These are phyloP conservation scores for Syngnathus typhle DNA, from an alignment of 2,113 vertebrate genomes.

Conservation along the genomic window DNA sequence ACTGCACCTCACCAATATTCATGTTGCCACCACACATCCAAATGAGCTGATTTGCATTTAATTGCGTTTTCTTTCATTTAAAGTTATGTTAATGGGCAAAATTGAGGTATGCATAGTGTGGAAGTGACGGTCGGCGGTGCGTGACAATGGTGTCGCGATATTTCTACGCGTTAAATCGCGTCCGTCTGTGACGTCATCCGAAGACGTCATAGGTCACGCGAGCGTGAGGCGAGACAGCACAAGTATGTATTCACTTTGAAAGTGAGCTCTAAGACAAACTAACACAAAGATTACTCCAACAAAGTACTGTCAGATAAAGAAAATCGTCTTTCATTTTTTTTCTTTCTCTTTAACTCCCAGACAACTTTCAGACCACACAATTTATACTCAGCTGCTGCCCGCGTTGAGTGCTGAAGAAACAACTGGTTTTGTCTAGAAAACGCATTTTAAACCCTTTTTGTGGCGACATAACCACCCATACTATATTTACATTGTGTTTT, in stretches of 20 bases:
- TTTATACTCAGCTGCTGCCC: conserved; percentile 11
- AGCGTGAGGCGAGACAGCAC: conserved; percentile 7
- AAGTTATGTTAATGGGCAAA: too few relatives aligned
- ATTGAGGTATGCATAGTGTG: not conserved
- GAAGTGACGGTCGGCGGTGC: not conserved
- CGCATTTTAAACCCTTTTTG: not conserved
- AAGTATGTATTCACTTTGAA: conserved; percentile 49
- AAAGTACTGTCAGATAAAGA: conserved; percentile 14
- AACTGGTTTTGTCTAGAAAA: not conserved
- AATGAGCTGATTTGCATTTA: not conserved
- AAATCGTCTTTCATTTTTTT: not conserved
- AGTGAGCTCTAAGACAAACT: conserved; percentile 21
- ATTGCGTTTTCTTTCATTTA: not conserved
- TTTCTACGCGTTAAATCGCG: not conserved
- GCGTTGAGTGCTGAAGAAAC: not conserved
- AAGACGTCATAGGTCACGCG: not conserved
- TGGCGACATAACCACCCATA: not conserved
- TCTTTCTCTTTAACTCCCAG: not conserved
- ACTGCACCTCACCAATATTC: not conserved
- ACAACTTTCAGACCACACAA: not conserved
- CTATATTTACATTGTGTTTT: not conserved
- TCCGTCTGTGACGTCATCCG: not conserved
- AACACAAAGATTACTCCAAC: conserved; percentile 39
- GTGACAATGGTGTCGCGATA: not conserved
- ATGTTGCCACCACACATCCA: not conserved